phyloP scores from a whole-genome alignment of 2,113 vertebrate genomes.

The Leptodactylus fuscus region DNA sequence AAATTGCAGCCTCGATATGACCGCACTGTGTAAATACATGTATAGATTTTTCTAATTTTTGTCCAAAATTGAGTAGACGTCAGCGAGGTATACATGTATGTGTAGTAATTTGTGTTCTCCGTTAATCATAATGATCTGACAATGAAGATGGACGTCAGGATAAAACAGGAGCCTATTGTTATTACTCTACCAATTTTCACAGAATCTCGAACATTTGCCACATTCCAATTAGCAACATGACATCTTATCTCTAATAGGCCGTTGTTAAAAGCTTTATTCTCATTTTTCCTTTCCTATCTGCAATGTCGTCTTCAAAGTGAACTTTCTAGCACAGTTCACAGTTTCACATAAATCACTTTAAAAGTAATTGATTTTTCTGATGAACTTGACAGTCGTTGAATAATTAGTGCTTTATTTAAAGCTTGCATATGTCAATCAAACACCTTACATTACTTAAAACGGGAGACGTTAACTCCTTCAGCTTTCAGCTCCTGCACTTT shows the following conservation, averaged over 20 bases:
- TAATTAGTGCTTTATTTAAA: conserved; percentile 66
- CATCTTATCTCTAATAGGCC: conserved; percentile 58
- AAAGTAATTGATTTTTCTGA: conserved; percentile 67
- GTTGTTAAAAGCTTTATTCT: conserved; percentile 54
- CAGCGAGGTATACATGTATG: neutral
- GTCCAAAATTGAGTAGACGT: neutral
- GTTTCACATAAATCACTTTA: conserved; percentile 64
- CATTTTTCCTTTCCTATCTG: conserved; percentile 58
- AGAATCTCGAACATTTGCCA: conserved; percentile 26
- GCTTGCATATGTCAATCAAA: conserved; percentile 64
- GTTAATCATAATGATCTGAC: neutral
- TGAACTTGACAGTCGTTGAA: conserved; percentile 61
- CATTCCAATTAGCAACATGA: conserved; percentile 56
- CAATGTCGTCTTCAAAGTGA: conserved; percentile 65
- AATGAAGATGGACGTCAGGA: neutral
- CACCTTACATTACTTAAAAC: conserved; percentile 55
- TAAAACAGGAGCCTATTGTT: neutral
- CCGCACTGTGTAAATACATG: too few species aligned
- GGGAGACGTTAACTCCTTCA: conserved; percentile 21
- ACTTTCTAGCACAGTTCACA: conserved; percentile 59
- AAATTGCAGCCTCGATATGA: too few species aligned
- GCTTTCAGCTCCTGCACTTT: conserved; percentile 4
- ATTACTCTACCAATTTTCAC: neutral
- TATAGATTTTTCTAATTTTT: neutral
- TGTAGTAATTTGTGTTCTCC: neutral